phyloP scores from a whole-genome alignment of 2,888 invertebrate genomes.

The Prostheceraeus crozeri region DNA sequence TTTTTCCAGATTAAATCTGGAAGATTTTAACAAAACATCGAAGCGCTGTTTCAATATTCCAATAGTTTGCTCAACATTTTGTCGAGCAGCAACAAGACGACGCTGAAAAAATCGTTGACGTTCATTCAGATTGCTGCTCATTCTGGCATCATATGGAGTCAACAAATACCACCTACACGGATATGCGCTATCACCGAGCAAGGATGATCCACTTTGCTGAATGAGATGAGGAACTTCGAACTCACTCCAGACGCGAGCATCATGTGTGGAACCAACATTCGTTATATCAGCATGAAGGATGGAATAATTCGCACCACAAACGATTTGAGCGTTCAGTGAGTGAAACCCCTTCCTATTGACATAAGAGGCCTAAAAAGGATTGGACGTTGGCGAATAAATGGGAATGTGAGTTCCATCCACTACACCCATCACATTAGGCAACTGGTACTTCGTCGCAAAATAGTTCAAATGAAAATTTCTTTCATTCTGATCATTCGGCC shows the following conservation, averaged over 20 bases:
- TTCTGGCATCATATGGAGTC: conserved; percentile 34
- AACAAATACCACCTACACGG: conserved; percentile 34
- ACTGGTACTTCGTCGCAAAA: conserved; percentile 17
- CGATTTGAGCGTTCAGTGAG: conserved; percentile 43
- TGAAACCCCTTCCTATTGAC: conserved; percentile 42
- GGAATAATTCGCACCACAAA: conserved; percentile 38
- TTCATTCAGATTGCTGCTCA: background rate
- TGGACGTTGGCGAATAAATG: conserved; percentile 38
- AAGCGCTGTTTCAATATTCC: too few relatives aligned
- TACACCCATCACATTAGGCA: conserved; percentile 43
- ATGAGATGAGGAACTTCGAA: conserved; percentile 33
- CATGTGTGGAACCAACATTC: conserved; percentile 42
- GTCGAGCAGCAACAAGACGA: background rate
- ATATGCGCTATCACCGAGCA: conserved; percentile 39
- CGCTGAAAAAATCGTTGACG: conserved; percentile 3
- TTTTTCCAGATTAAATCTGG: too few relatives aligned
- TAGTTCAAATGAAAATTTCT: background rate
- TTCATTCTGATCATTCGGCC: background rate
- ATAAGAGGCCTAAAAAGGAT: conserved; percentile 38
- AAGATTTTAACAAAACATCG: too few relatives aligned
- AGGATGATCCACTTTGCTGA: background rate
- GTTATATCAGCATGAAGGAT: conserved; percentile 41
- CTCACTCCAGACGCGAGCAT: conserved; percentile 40
- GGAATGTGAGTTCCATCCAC: conserved; percentile 43
- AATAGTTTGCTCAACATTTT: conserved; percentile 5